Percentiles rank a stretch among this genome's conserved stretches.
Conservation (phyloP, 2,113 vertebrate genomes). For the Eurystomus gularis region DNA sequence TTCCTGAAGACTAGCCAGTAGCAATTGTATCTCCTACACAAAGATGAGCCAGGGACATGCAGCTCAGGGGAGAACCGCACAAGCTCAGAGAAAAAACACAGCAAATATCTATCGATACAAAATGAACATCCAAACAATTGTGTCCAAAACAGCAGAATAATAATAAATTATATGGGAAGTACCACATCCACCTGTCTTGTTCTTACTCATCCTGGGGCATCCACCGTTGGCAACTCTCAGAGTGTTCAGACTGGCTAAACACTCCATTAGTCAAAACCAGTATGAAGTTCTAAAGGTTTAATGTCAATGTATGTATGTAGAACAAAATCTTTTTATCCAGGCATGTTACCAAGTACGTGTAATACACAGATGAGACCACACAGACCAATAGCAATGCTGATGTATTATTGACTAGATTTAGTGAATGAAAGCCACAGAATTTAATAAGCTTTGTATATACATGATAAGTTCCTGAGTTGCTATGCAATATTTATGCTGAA, state of each 20-base stretch:
- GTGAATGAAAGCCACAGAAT: not conserved
- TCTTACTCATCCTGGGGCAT: not conserved
- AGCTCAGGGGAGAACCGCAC: not conserved
- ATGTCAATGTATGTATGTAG: not conserved
- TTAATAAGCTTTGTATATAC: not conserved
- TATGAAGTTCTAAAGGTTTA: not conserved
- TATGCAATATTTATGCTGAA: not conserved
- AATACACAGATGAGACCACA: not conserved
- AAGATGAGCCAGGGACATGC: not conserved
- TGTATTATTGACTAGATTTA: not conserved
- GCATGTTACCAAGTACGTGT: not conserved
- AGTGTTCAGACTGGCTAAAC: accelerated
- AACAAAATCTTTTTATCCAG: not conserved
- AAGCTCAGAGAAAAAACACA: not conserved
- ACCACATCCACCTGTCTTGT: not conserved
- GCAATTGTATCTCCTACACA: not conserved
- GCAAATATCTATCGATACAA: not conserved
- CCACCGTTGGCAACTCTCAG: not conserved
- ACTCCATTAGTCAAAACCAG: not conserved
- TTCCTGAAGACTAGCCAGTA: not conserved
- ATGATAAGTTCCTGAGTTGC: not conserved
- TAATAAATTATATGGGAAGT: accelerated
- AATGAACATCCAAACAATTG: not conserved
- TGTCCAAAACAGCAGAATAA: accelerated
- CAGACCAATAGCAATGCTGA: not conserved